Conservation (phyloP, 2,888 invertebrate genomes). For the Amitus sp. region DNA sequence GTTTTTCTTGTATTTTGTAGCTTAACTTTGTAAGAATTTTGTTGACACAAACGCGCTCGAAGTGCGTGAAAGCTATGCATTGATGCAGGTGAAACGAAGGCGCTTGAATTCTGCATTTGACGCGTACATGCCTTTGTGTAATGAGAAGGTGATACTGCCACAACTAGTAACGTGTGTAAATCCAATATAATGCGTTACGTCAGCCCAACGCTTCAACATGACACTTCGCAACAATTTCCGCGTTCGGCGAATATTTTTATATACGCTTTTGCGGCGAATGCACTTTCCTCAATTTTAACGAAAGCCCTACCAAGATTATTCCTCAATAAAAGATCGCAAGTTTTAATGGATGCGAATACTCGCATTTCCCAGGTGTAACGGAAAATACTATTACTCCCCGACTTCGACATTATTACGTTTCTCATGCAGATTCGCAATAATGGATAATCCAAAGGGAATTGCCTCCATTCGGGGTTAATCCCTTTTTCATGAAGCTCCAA, state of each 20-base stretch:
- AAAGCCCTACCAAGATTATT: no score
- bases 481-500: no score
- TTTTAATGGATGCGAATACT: background rate
- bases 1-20: background rate
- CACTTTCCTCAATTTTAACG: no score
- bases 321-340: no score
- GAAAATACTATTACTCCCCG: background rate
- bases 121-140: conserved; percentile 34
- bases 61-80: conserved; percentile 22
- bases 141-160: conserved; percentile 35
- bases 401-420: background rate
- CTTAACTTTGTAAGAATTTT: no score
- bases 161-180: conserved; percentile 34
- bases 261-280: no score
- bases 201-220: background rate
- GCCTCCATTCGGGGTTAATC: no score
- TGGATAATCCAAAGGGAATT: background rate
- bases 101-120: conserved; percentile 29
- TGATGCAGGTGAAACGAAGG: conserved; percentile 28
- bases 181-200: conserved; percentile 25
- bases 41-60: conserved; percentile 12
- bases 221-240: no score
- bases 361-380: background rate
- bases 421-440: background rate
- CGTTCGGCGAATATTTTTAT: no score